phyloP scores from a whole-genome alignment of 2,113 vertebrate species.

The Anarhynchus alexandrinus region DNA sequence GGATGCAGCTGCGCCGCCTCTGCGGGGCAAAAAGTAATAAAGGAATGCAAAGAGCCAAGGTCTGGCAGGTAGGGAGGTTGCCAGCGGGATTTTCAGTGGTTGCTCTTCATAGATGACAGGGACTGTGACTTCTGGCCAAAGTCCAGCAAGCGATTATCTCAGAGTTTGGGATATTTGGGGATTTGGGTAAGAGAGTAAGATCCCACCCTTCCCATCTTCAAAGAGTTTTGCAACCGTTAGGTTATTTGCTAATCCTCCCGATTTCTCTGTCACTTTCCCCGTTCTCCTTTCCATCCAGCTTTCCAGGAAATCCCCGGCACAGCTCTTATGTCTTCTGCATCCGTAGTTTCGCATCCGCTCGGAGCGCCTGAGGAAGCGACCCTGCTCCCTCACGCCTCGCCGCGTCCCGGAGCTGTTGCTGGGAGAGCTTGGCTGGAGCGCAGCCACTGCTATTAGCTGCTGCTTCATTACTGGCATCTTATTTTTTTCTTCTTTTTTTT shows the following conservation, averaged over 20 bases:
- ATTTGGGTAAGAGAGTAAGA: background rate
- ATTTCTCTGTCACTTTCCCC: background rate
- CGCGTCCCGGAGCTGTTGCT: background rate
- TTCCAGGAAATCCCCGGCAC: background rate
- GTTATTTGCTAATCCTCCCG: background rate
- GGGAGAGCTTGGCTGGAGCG: background rate
- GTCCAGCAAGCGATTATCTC: background rate
- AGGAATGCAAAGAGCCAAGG: background rate
- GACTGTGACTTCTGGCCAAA: background rate
- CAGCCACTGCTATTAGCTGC: background rate
- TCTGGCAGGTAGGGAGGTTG: background rate
- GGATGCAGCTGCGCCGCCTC: too few relatives aligned
- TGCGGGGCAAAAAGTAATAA: background rate
- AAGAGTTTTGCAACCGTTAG: background rate
- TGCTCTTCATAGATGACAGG: background rate
- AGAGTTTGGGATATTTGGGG: background rate
- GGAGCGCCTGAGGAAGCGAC: background rate
- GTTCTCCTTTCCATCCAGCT: background rate
- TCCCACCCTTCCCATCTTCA: background rate
- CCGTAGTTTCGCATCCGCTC: fast-evolving
- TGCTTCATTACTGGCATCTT: background rate
- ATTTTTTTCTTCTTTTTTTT: background rate
- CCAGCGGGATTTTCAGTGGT: background rate
- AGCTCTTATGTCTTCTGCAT: background rate
- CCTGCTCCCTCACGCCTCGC: fast-evolving